phyloP scores from a whole-genome alignment of 2,888 invertebrate genomes.

The Phragmatobia fuliginosa region DNA sequence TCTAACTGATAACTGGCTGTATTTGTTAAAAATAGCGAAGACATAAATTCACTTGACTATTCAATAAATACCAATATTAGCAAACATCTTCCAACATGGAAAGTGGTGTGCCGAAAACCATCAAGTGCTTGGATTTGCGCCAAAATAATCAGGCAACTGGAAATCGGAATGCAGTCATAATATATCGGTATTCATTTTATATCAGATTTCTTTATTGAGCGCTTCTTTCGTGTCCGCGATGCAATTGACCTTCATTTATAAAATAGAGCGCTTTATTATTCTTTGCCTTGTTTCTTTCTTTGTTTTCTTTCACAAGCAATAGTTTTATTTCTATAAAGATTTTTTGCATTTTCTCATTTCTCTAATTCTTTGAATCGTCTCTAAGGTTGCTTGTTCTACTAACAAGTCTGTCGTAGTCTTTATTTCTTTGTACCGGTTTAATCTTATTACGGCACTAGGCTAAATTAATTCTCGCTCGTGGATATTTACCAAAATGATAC shows the following conservation, averaged over 20 bases:
- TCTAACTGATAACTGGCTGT: background rate
- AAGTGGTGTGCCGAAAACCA: constrained; percentile 55
- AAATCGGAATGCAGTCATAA: constrained; percentile 59
- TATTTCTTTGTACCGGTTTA: constrained; percentile 33
- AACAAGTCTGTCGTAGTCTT: constrained; percentile 20
- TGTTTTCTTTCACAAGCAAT: constrained; percentile 26
- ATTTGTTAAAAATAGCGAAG: constrained; percentile 15
- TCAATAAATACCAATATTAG: constrained; percentile 27
- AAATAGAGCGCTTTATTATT: constrained; percentile 59
- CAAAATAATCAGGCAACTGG: constrained; percentile 79
- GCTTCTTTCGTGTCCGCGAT: constrained; percentile 57
- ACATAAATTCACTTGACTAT: constrained; percentile 18
- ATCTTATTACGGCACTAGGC: constrained; percentile 37
- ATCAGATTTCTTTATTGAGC: constrained; percentile 66
- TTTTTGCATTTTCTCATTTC: constrained; percentile 43
- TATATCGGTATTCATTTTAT: constrained; percentile 68
- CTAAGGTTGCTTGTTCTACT: constrained; percentile 44
- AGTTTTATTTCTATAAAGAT: constrained; percentile 22
- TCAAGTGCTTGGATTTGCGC: constrained; percentile 71
- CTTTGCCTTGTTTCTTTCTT: constrained; percentile 41
- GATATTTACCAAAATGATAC: constrained; percentile 45
- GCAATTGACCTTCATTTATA: constrained; percentile 68
- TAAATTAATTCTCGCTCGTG: constrained; percentile 41
- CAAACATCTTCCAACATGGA: constrained; percentile 59
- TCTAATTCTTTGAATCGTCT: constrained; percentile 50